These are phyloP conservation scores for Apotomis betuletana DNA, from an alignment of 2,888 invertebrate species.

Conservation along the genomic window DNA sequence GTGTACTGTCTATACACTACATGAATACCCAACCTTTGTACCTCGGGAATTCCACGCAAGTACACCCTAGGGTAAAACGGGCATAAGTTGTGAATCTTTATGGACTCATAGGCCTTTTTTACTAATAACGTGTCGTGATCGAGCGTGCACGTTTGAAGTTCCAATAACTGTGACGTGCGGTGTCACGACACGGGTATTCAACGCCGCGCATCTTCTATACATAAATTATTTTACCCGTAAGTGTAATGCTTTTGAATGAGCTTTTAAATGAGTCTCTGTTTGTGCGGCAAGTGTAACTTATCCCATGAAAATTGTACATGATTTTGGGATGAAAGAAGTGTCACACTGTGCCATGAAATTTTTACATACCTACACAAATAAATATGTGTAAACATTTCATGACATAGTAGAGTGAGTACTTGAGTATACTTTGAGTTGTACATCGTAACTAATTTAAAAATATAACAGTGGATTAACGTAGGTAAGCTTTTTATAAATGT, in stretches of 20 bases:
- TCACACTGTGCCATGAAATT: too few relatives aligned
- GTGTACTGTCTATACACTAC: slow-evolving; percentile 2
- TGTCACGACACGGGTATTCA: slow-evolving; percentile 2
- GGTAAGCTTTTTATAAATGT: too few relatives aligned
- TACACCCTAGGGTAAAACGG: neutral
- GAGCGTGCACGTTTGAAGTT: neutral
- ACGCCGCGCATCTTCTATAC: slow-evolving; percentile 2
- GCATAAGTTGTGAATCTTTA: neutral
- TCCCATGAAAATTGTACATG: too few relatives aligned
- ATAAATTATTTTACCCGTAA: neutral
- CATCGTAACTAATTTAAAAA: too few relatives aligned
- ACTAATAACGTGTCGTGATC: neutral
- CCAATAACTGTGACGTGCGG: slow-evolving; percentile 13
- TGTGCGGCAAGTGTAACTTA: too few relatives aligned
- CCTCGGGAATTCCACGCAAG: neutral
- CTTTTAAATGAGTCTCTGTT: neutral
- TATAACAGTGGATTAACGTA: too few relatives aligned
- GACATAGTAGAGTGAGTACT: too few relatives aligned
- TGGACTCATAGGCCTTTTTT: neutral
- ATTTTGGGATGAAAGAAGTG: too few relatives aligned
- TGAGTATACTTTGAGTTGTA: too few relatives aligned
- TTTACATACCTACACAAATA: too few relatives aligned
- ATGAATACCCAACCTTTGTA: slow-evolving; percentile 12
- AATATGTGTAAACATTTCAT: too few relatives aligned
- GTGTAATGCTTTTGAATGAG: neutral